Evolutionary conservation across 2,888 invertebrate genomes (phyloP), one percentile per base, ranked within the genome.

Genomic region (Philereme vetulata): DNA sequence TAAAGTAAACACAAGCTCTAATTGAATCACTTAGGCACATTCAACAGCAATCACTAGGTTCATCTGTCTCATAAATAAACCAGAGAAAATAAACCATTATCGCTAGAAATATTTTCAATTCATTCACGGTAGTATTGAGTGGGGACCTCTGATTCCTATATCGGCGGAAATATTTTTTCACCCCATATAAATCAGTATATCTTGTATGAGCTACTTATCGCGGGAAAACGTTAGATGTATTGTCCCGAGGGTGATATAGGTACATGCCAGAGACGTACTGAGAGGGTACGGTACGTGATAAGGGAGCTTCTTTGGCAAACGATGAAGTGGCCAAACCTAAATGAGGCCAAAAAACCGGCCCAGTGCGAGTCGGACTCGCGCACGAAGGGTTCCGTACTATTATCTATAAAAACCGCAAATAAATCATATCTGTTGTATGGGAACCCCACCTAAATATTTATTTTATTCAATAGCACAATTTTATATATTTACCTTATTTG

Each of bases 111-210:
- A 66, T 72, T 71, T 72, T 70, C 69, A 71, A 70, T 74, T 66
- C 70, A 71, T 72, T 70, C 66, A 58, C 52, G 64, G 59, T 64
- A 38, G 59, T 64, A 38, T 38, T 6, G 35, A 36, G 35, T 62
- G 59, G 64, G 68, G 67, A 68, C 70, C 67, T 70, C 64, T 70
- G 68, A 70, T 70, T 70, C 64, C 66, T 72, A 70, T 76, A 74
- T 72, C 72, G 66, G 64, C 56, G 55, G 75, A 76, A 81, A 78
- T 84, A 84, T 82, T 82, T 85, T 82, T 78, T 80, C 73, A 70
- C 72, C 78, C 79, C 80, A 75, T 84, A 87, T 87, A 87, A 86
- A 86, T 87, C 87, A 86, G 82, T 82, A 81, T 84, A 85, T 85
- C 86, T 81, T 77, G 78, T 82, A 83, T 81, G 79, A 82, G 85